phyloP scores from a whole-genome alignment of 2,797 vertebrate genomes.

The Girardinus metallicus region DNA sequence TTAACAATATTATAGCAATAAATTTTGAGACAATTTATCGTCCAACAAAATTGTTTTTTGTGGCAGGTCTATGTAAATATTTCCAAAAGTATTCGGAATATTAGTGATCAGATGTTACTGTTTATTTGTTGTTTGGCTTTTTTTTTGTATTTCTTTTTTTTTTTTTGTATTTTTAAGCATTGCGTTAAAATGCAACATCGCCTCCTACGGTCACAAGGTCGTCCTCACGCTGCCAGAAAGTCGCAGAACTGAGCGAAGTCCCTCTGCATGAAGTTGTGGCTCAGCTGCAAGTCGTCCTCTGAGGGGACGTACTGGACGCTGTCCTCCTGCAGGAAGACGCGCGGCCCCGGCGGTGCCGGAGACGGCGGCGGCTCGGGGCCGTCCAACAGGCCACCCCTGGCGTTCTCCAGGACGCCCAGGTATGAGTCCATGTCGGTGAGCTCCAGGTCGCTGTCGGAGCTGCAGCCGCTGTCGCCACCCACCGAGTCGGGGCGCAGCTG shows the following conservation, averaged over 20 bases:
- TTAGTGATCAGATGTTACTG: too few species aligned
- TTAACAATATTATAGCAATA: too few species aligned
- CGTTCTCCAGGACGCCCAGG: slow-evolving; percentile 88
- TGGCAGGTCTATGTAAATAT: too few species aligned
- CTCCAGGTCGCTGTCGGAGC: slow-evolving; percentile 87
- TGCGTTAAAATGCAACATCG: too few species aligned
- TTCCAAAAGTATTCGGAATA: too few species aligned
- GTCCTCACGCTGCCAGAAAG: slow-evolving; percentile 66
- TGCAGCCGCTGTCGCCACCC: slow-evolving; percentile 80
- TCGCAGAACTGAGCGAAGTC: slow-evolving; percentile 90
- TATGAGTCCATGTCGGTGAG: slow-evolving; percentile 90
- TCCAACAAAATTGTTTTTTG: neutral
- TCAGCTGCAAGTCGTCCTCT: slow-evolving; percentile 87
- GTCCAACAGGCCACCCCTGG: slow-evolving; percentile 86
- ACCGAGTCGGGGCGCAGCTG: slow-evolving; percentile 89
- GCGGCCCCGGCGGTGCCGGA: slow-evolving; percentile 10
- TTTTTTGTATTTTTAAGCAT: too few species aligned
- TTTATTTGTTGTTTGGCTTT: too few species aligned
- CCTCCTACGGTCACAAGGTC: slow-evolving; percentile 11
- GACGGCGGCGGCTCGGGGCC: slow-evolving; percentile 45
- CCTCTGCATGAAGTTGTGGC: slow-evolving; percentile 88
- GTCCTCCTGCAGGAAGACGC: slow-evolving; percentile 75
- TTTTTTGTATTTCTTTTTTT: too few species aligned
- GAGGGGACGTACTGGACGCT: slow-evolving; percentile 90
- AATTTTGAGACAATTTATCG: too few species aligned